Conservation (phyloP, 1,140 invertebrate species). For the Zaprionus ghesquierei region DNA sequence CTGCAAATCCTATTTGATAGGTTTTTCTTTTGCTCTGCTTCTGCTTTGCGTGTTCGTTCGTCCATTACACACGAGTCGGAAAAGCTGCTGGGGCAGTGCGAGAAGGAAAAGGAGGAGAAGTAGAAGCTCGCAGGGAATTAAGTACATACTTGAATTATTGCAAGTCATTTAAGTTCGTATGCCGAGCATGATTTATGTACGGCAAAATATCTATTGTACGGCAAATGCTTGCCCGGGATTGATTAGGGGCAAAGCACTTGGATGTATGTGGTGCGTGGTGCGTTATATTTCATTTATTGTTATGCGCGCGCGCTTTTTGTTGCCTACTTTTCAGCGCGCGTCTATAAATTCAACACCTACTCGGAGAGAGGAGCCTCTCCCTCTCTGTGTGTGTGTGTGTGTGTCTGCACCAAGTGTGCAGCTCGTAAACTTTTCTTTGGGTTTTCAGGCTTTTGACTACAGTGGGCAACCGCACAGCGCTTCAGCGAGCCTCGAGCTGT, state of each 20-base stretch:
- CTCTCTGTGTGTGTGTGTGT: neutral
- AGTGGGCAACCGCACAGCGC: constrained; percentile 50
- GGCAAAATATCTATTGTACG: neutral
- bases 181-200: constrained; percentile 20
- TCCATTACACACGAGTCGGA: constrained; percentile 16
- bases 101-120: neutral
- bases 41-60: constrained; percentile 29
- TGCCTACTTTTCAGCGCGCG: constrained; percentile 68
- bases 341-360: constrained; percentile 72
- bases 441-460: constrained; percentile 62
- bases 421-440: constrained; percentile 66
- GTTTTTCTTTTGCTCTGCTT: constrained; percentile 33
- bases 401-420: constrained; percentile 38
- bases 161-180: constrained; percentile 17
- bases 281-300: constrained; percentile 19
- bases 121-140: neutral
- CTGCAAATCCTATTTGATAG: constrained; percentile 74
- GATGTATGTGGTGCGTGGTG: neutral
- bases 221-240: neutral
- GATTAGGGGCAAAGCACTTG: neutral
- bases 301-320: constrained; percentile 44
- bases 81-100: neutral
- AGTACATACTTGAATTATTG: constrained; percentile 11
- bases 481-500: constrained; percentile 33
- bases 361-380: neutral